Evolutionary conservation across 1,140 invertebrate species (phyloP).

Genomic region (Pseudachorutes palmiensis): DNA sequence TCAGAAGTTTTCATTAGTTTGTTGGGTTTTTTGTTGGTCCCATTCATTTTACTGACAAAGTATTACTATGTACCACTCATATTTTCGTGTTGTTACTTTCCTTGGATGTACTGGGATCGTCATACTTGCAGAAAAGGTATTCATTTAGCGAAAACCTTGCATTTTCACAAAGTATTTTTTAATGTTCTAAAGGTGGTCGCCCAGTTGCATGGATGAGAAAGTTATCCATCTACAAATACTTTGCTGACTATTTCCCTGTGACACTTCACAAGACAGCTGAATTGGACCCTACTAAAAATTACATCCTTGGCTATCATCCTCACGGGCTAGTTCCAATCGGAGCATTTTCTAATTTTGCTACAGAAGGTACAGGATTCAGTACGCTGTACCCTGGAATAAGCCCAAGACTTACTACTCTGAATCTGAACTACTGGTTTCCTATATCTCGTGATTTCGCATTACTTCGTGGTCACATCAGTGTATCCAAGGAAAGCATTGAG

Average conservation of each 20-base stretch:
- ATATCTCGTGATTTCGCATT: constrained; percentile 64
- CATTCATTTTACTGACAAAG: not conserved
- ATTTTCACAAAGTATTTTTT: not conserved
- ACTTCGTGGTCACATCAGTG: not conserved
- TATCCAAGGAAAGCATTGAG: constrained; percentile 35
- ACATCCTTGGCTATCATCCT: constrained; percentile 77
- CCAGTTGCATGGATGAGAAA: constrained; percentile 51
- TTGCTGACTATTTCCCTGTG: constrained; percentile 73
- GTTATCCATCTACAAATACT: constrained; percentile 61
- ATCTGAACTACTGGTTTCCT: constrained; percentile 71
- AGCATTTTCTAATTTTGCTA: constrained; percentile 65
- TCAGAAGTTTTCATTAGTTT: not conserved
- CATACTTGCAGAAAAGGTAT: constrained; percentile 12
- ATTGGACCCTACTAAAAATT: constrained; percentile 67
- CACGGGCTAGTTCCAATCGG: constrained; percentile 76
- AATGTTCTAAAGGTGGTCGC: constrained; percentile 6
- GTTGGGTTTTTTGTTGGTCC: not conserved
- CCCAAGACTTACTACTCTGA: constrained; percentile 61
- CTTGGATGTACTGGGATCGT: constrained; percentile 9
- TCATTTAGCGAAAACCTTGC: not conserved
- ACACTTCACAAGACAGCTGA: constrained; percentile 70
- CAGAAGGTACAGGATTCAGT: constrained; percentile 63
- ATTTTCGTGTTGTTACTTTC: not conserved
- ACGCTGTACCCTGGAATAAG: constrained; percentile 68
- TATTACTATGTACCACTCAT: too few species aligned